Evolutionary conservation across 2,113 vertebrate genomes (phyloP), one percentile per base, ranked within the genome.

Genomic region (Theristicus caerulescens): DNA sequence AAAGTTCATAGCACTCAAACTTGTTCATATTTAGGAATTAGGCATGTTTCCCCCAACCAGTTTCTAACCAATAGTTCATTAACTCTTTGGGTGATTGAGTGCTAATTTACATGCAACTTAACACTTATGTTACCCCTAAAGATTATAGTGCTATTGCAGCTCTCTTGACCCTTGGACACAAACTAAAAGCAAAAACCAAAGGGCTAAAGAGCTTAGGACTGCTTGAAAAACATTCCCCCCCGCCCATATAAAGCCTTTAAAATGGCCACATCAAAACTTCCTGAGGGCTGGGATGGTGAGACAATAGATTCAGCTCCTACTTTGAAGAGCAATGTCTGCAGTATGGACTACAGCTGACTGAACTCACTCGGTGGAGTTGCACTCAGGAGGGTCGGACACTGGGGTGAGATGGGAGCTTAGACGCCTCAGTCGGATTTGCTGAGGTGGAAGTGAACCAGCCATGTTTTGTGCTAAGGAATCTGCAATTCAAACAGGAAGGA

Each of bases 401-500:
- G 26, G 73, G 10, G 26, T 18, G 24, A 21, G n/a, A 34, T 70
- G 61, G 74, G 20, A 90, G 54, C 55, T 91, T 38, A 49, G n/a
- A 49, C 11, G 11, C 69, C 26, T 77, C 4, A 21, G 1, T 6
- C 7, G 25, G 71, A 54, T 91, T 90, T 93, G 81, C 67, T 79
- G 72, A 62, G 78, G 55, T 96, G 55, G 87, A 92, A 89, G 32
- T 61, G 71, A 83, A 71, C n/a, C 52, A 76, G 54, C 34, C 26
- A 55, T 79, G 14, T 64, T 94, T 82, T 83, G 46, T 85, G 47
- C 67, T 55, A 82, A 94, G 67, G 94, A 95, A 96, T 91, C 77
- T 93, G 81, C 88, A 94, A 90, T 83, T 97, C 88, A 81, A 96
- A 89, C 74, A 93, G 84, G 79, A 94, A 79, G 65, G 25, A 89